Percentiles rank a stretch among this genome's conserved stretches.
Evolutionary conservation across 2,888 invertebrate species (phyloP).

Genomic region (Odontothrips loti): DNA sequence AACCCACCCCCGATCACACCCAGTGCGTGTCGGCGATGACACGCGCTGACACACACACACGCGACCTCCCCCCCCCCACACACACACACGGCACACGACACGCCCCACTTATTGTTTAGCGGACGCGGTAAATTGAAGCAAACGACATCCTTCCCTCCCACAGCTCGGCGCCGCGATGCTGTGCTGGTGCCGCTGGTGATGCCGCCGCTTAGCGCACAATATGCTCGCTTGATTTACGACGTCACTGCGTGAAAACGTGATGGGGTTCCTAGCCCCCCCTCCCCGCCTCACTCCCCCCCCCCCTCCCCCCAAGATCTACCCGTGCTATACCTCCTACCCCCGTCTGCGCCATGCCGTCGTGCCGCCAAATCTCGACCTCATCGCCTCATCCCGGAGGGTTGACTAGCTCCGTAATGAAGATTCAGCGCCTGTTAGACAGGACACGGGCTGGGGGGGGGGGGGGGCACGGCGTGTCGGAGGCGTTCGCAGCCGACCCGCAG

Average conservation of each 20-base stretch:
- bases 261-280: not conserved
- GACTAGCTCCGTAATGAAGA: slow-evolving; percentile 5
- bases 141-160: not conserved
- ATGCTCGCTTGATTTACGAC: not conserved
- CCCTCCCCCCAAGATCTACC: not conserved
- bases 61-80: not conserved
- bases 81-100: not conserved
- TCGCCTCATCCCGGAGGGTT: not conserved
- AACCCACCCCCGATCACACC: not conserved
- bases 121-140: slow-evolving; percentile 2
- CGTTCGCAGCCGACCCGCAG: too few species aligned
- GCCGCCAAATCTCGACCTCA: not conserved
- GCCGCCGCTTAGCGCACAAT: slow-evolving; percentile 9
- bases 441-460: not conserved
- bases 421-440: slow-evolving; percentile 1
- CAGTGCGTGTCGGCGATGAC: not conserved
- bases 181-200: not conserved
- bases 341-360: not conserved
- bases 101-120: not conserved
- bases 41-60: not conserved
- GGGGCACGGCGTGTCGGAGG: not conserved
- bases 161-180: not conserved
- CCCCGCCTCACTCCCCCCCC: not conserved
- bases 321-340: not conserved
- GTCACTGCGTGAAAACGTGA: not conserved